phyloP scores from a whole-genome alignment of 1,140 invertebrate genomes.

The Drosophila tsacasi region DNA sequence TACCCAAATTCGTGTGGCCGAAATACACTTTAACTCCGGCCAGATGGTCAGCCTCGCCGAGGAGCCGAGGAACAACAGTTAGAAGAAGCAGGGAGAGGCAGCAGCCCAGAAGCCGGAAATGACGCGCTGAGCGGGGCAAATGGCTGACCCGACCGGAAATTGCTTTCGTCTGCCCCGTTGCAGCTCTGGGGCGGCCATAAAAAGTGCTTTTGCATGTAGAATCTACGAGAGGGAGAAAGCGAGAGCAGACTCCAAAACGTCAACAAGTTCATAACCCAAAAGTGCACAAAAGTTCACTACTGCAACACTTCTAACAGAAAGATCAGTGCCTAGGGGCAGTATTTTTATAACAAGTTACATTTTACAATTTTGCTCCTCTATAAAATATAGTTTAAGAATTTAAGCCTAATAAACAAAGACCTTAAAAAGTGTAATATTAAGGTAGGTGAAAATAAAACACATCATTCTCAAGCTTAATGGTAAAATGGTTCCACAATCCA shows the following conservation, averaged over 20 bases:
- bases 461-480: too few relatives aligned
- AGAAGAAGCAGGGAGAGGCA: slow-evolving; percentile 1
- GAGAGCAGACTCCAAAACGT: slow-evolving; percentile 18
- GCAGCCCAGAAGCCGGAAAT: slow-evolving; percentile 48
- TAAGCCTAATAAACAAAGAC: too few relatives aligned
- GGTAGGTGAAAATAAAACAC: too few relatives aligned
- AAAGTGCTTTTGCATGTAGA: slow-evolving; percentile 61
- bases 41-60: slow-evolving; percentile 8
- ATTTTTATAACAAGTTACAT: too few relatives aligned
- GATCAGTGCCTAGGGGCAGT: too few relatives aligned
- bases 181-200: neutral
- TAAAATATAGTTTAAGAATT: too few relatives aligned
- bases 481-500: too few relatives aligned
- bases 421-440: too few relatives aligned
- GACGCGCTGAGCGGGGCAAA: slow-evolving; percentile 61
- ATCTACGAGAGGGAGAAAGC: neutral
- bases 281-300: neutral
- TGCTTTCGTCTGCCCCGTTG: slow-evolving; percentile 57
- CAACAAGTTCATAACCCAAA: slow-evolving; percentile 49
- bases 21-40: slow-evolving; percentile 29
- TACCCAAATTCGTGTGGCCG: slow-evolving; percentile 39
- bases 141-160: slow-evolving; percentile 63
- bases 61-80: slow-evolving; percentile 14
- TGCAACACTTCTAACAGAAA: neutral
- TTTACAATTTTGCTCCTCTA: too few relatives aligned